A percentile compares a stretch with the other conserved stretches of the same genome.
phyloP scores from a whole-genome alignment of 2,888 invertebrate genomes.

The Linyphia triangularis region DNA sequence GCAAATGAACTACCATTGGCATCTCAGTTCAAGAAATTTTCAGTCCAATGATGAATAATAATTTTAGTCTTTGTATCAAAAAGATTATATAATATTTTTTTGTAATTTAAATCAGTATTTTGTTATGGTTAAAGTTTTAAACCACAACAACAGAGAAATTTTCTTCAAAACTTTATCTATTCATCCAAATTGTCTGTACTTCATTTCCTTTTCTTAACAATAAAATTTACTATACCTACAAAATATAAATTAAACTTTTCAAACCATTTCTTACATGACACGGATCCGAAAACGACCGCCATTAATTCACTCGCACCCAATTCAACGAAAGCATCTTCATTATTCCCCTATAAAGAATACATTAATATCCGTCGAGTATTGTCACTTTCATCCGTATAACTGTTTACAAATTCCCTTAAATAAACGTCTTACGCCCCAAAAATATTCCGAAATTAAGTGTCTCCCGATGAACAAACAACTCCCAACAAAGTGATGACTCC shows the following conservation, averaged over 20 bases:
- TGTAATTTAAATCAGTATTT: too few species aligned
- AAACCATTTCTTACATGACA: neutral
- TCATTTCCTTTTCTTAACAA: too few species aligned
- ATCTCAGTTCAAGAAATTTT: too few species aligned
- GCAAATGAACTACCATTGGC: too few species aligned
- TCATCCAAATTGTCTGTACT: too few species aligned
- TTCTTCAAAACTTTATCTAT: too few species aligned
- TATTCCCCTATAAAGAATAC: constrained; percentile 2
- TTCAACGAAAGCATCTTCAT: neutral
- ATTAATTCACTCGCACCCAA: neutral
- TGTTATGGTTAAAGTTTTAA: too few species aligned
- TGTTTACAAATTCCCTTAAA: constrained; percentile 24
- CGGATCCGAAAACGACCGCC: neutral
- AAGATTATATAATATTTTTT: too few species aligned
- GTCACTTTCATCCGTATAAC: constrained; percentile 3
- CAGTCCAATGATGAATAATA: too few species aligned
- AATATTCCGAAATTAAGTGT: constrained; percentile 17
- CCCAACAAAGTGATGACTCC: constrained; percentile 45
- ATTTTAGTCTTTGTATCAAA: too few species aligned
- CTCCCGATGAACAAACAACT: constrained; percentile 19
- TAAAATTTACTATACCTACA: too few species aligned
- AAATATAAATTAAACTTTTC: neutral
- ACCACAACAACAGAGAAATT: too few species aligned
- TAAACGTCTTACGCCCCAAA: constrained; percentile 1
- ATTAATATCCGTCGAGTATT: neutral